phyloP scores from a whole-genome alignment of 2,113 vertebrate species.

The Butorides virescens region DNA sequence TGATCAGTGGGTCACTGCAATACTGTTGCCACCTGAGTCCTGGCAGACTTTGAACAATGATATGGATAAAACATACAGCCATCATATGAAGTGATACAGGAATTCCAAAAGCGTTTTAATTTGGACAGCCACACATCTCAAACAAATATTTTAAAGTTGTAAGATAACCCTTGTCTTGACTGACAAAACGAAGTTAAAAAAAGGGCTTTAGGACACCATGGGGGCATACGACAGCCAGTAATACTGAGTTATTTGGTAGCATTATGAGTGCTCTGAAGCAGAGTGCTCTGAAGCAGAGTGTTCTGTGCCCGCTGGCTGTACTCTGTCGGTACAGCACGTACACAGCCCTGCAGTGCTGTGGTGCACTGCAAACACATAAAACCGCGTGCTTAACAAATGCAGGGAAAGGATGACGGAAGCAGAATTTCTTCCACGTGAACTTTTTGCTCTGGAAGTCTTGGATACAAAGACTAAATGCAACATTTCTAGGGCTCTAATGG shows the following conservation, averaged over 20 bases:
- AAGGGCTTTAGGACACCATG: background rate
- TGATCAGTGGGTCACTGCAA: background rate
- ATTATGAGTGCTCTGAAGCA: background rate
- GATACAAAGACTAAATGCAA: background rate
- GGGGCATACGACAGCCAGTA: background rate
- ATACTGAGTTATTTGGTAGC: background rate
- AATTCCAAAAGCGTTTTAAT: background rate
- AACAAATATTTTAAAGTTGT: background rate
- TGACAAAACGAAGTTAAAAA: accelerated
- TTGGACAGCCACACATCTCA: background rate
- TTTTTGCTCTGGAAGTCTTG: background rate
- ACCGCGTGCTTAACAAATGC: background rate
- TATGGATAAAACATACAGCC: background rate
- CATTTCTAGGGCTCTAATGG: background rate
- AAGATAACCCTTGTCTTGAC: background rate
- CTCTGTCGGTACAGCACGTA: background rate
- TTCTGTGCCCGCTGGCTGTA: background rate
- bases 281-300: background rate
- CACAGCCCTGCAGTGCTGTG: background rate
- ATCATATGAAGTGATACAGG: accelerated
- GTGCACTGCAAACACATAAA: background rate
- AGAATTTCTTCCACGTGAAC: background rate
- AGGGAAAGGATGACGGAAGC: background rate
- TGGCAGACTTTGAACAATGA: background rate
- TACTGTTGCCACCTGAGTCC: background rate